phyloP scores from a whole-genome alignment of 2,797 vertebrate genomes.

The Peromyscus nudipes region DNA sequence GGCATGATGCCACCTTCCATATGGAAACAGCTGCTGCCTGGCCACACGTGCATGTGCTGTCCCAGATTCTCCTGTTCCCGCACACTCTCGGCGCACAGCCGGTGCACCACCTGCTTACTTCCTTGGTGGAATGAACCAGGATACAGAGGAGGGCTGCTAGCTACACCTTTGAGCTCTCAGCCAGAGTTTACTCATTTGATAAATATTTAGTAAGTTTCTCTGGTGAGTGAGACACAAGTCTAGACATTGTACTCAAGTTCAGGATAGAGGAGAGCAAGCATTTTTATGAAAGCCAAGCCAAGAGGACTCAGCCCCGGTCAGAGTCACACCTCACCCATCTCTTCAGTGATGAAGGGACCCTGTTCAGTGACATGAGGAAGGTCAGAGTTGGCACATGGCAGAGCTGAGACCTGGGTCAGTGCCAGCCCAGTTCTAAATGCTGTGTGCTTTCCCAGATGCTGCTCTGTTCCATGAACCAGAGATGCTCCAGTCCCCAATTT shows the following conservation, averaged over 20 bases:
- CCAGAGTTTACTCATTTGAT: slow-evolving; percentile 69
- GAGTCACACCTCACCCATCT: slow-evolving; percentile 50
- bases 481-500: background rate
- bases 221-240: slow-evolving; percentile 37
- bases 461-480: background rate
- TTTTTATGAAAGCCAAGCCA: background rate
- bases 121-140: background rate
- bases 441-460: background rate
- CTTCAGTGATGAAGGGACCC: slow-evolving; percentile 32
- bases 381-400: background rate
- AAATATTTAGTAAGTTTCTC: slow-evolving; percentile 76
- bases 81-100: background rate
- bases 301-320: background rate
- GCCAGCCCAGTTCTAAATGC: slow-evolving; percentile 3
- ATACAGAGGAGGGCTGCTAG: background rate
- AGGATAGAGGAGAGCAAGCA: background rate
- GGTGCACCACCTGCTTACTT: background rate
- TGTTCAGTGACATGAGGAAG: background rate
- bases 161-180: slow-evolving; percentile 43
- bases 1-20: slow-evolving; percentile 71
- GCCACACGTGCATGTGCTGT: accelerated
- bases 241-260: slow-evolving; percentile 29
- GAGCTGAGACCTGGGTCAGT: slow-evolving; percentile 22
- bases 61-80: slow-evolving; percentile 17
- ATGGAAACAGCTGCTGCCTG: slow-evolving; percentile 69